Evolutionary conservation across 2,797 vertebrate genomes (phyloP), one percentile per base, ranked within the genome.

Genomic region (Acanthurus tractus): DNA sequence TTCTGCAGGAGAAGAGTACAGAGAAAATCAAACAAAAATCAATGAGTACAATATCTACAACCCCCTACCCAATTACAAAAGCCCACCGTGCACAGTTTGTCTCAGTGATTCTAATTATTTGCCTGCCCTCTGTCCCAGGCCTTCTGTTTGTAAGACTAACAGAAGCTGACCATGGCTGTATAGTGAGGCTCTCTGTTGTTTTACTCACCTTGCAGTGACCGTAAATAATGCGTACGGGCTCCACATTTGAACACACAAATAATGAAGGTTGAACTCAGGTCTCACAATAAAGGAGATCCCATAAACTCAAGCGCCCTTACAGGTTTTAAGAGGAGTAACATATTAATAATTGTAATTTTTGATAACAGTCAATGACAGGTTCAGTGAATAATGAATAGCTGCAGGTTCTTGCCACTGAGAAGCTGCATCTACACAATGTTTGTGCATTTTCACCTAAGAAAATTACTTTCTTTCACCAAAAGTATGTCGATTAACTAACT

Each of bases 21-120:
- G 69, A 72, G 78, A 79, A 84, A 89, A 87, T 83, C 73, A 74
- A 86, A 81, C 48, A 78, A 73, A 86, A 84, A 90, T 92, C 88
- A 82, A 89, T 87, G 85, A 61, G 14, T 44, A 63, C 81, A 74
- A 69, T 57, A 48, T 78, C 70, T 79, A 83, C 85, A 84, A 78
- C 82, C 72, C 83, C 50, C 62, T 70, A 23, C 53, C 81, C 81
- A 89, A 87, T 92, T 88, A 89, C 66, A 69, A 63, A 85, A 70
- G 8, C 67, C 65, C 42, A 69, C 68, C 1, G 13, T 34, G 45
- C 61, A 73, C 67, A 70, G 66, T 76, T 80, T 83, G 82, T 88
- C 70, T 86, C 79, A 65, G 80, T 23, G 22, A 59, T 82, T 86
- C 72, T 90, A 81, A 90, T 89, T 86, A 84, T 77, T 79, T 74